phyloP scores from a whole-genome alignment of 2,888 invertebrate species.

The Nephrotoma guestfalica region DNA sequence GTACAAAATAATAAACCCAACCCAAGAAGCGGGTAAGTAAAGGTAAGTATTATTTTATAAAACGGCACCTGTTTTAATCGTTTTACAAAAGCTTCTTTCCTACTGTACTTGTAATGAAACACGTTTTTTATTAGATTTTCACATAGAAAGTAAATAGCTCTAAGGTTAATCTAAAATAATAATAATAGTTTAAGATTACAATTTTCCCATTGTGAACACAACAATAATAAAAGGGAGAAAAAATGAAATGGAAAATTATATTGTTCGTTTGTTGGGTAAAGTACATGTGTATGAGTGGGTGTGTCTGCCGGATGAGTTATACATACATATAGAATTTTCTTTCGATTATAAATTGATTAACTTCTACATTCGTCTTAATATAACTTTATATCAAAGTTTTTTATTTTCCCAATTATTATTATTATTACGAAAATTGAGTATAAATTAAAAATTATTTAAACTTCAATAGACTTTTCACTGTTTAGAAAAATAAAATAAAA shows the following conservation, averaged over 20 bases:
- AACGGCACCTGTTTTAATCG: background rate
- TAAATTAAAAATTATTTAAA: background rate
- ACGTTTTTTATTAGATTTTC: background rate
- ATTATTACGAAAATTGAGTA: background rate
- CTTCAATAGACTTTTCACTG: background rate
- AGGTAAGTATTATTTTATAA: background rate
- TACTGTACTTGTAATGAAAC: background rate
- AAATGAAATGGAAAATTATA: background rate
- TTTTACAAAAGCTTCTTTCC: background rate
- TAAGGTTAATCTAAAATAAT: background rate
- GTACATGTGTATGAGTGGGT: no score
- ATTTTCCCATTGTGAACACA: background rate
- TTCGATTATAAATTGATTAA: background rate
- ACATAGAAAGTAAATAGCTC: background rate
- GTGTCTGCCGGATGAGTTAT: background rate
- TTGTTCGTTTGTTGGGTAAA: background rate
- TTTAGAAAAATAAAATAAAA: background rate
- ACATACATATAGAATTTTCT: background rate
- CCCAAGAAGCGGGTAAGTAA: background rate
- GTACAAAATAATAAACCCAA: no score
- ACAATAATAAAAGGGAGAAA: background rate
- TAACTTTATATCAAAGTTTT: background rate
- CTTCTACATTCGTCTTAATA: background rate
- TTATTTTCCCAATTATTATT: background rate
- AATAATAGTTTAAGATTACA: background rate